A percentile compares a stretch with the other conserved stretches of the same genome.
Evolutionary conservation across 2,797 vertebrate genomes (phyloP).

Genomic region (Pampus argenteus): DNA sequence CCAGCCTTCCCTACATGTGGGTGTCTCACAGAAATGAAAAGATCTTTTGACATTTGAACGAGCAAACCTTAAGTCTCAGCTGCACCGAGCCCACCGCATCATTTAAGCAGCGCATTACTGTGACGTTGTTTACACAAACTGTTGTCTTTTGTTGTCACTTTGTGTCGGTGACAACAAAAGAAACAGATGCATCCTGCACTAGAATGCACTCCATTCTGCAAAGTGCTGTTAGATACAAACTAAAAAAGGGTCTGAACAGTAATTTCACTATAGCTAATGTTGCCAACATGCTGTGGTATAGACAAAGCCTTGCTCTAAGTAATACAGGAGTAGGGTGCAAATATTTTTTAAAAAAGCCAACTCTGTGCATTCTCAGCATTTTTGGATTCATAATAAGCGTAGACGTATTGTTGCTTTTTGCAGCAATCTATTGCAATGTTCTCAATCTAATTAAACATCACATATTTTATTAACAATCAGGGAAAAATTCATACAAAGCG

Average conservation of each 20-base stretch:
- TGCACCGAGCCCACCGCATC: neutral
- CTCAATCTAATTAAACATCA: neutral
- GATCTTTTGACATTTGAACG: slow-evolving; percentile 55
- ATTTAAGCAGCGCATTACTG: neutral
- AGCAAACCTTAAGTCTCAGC: slow-evolving; percentile 16
- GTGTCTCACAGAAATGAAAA: slow-evolving; percentile 51
- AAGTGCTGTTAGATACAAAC: neutral
- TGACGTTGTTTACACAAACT: slow-evolving; percentile 27
- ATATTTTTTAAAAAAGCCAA: neutral
- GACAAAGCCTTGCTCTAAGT: no score
- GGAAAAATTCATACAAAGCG: no score
- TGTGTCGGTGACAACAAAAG: neutral
- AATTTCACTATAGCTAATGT: neutral
- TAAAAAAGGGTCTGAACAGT: neutral
- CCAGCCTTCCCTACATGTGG: slow-evolving; percentile 43
- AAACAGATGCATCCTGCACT: neutral
- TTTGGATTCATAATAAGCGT: neutral
- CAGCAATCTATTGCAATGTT: neutral
- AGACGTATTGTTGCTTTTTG: no score
- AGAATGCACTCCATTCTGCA: neutral
- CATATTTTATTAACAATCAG: no score
- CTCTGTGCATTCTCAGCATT: neutral
- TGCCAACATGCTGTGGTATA: neutral
- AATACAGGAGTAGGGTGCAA: neutral
- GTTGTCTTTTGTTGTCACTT: neutral